A percentile compares a stretch with the other conserved stretches of the same genome.
phyloP scores from a whole-genome alignment of 1,140 invertebrate species.

The Adelges cooleyi region DNA sequence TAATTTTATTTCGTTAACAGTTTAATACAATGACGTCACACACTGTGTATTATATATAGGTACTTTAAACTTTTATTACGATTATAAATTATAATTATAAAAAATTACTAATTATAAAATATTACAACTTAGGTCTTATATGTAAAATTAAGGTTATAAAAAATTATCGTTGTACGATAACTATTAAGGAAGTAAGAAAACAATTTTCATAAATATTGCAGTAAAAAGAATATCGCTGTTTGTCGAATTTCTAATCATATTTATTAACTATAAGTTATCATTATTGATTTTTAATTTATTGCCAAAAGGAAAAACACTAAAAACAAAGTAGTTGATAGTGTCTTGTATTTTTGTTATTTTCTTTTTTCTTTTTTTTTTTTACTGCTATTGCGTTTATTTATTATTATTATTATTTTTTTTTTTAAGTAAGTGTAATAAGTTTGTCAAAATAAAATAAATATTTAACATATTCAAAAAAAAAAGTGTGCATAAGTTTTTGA shows the following conservation, averaged over 20 bases:
- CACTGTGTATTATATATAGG: conserved; percentile 22
- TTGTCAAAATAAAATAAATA: conserved; percentile 29
- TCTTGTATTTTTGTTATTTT: conserved; percentile 26
- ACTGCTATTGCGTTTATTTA: conserved; percentile 28
- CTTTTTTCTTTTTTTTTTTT: conserved; percentile 22
- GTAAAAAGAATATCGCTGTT: conserved; percentile 28
- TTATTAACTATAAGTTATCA: conserved; percentile 27
- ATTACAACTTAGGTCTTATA: conserved; percentile 24
- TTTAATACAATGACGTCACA: conserved; percentile 27
- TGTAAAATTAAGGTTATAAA: conserved; percentile 21
- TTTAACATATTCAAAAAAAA: conserved; percentile 27
- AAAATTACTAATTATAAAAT: conserved; percentile 16
- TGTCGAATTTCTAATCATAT: conserved; percentile 29
- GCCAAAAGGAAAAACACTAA: conserved; percentile 29
- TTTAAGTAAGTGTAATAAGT: conserved; percentile 27
- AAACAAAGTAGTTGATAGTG: conserved; percentile 27
- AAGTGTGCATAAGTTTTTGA: too few species aligned
- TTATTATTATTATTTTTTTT: conserved; percentile 7
- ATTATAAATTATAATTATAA: conserved; percentile 21
- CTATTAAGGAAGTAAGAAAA: conserved; percentile 20
- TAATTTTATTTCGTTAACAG: conserved; percentile 21
- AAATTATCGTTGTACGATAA: conserved; percentile 19
- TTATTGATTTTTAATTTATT: conserved; percentile 28
- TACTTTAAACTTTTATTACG: conserved; percentile 23
- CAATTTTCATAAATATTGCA: conserved; percentile 21